Evolutionary conservation across 2,888 invertebrate species (phyloP), one percentile per base, ranked within the genome.

Genomic region (Temnothorax rugatulus): DNA sequence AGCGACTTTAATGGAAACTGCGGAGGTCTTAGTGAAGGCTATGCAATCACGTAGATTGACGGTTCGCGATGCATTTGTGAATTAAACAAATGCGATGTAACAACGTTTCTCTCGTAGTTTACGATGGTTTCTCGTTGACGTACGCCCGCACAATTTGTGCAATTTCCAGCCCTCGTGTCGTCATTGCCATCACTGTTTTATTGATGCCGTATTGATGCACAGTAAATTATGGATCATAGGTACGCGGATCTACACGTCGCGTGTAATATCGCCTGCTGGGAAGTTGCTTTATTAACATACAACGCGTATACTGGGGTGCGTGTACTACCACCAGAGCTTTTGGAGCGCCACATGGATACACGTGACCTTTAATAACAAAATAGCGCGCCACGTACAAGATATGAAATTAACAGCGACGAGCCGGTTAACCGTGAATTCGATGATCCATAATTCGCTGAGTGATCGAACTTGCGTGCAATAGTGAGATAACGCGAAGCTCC

Each of bases 211-310:
- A 79, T 71, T 79, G 47, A 59, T 50, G 38, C 50, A 47, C 34
- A 47, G 47, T 81, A 81, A 73, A 81, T 81, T 73, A 50, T 34
- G 34, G n/a, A 25, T 11, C 9, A 18, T 21, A 11, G 15, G 8
- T 47, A 77, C 68, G 25, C 38, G 41, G 38, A 29, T 68, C 44
- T 63, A 69, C 21, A 69, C 21, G 21, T 54, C 66, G 15, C 15
- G 34, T 38, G 57, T 57, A 47, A 71, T 59, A 69, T 47, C 47
- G 44, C 18, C 44, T 8, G 41, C 52, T 11, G 47, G 47, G 38
- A 38, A 79, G 47, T 69, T 57, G 57, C 25, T 59, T 59, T 57
- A 71, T 79, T 71, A 71, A 71, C 59, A 21, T 79, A 44, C 57
- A 59, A 68, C 44, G 13, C 41, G 0, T 64, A 41, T 11, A 25